phyloP scores from a whole-genome alignment of 2,888 invertebrate species.

The Alentia gelatinosa region DNA sequence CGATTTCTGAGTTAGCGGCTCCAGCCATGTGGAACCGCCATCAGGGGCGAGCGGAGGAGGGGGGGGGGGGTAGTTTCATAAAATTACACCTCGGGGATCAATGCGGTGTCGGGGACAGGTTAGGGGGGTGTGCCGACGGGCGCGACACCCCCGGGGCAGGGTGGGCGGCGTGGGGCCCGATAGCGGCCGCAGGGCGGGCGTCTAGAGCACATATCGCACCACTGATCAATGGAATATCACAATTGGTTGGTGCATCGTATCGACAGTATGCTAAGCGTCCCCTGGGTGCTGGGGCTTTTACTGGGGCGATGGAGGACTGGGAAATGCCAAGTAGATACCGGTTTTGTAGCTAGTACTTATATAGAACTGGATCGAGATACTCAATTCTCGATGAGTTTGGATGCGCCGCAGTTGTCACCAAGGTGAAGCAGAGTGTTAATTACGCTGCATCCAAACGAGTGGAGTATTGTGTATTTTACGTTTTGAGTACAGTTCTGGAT shows the following conservation, averaged over 20 bases:
- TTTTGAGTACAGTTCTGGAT: too few relatives aligned
- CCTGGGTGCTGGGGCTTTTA: too few relatives aligned
- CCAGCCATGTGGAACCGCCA: slow-evolving; percentile 27
- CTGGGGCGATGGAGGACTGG: too few relatives aligned
- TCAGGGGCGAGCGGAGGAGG: neutral
- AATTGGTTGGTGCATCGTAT: slow-evolving; percentile 16
- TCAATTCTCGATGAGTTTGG: too few relatives aligned
- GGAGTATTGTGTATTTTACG: too few relatives aligned
- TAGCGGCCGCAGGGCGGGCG: neutral
- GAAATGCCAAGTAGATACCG: too few relatives aligned
- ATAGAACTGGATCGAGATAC: too few relatives aligned
- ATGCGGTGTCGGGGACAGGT: slow-evolving; percentile 26
- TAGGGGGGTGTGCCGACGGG: neutral
- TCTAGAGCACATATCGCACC: neutral
- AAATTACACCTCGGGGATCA: slow-evolving; percentile 34
- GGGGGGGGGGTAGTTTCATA: neutral
- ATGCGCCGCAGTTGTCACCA: too few relatives aligned
- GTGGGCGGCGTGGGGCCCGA: neutral
- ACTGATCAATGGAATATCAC: slow-evolving; percentile 39
- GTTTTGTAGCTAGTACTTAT: too few relatives aligned
- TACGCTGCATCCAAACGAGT: too few relatives aligned
- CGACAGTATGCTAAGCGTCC: too few relatives aligned
- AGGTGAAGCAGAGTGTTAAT: too few relatives aligned
- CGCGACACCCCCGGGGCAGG: neutral
- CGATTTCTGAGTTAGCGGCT: slow-evolving; percentile 20